Percentiles rank a stretch among this genome's conserved stretches.
These are phyloP conservation scores for Apis mellifera DNA, from an alignment of 1,140 invertebrate species.

Conservation along the genomic window DNA sequence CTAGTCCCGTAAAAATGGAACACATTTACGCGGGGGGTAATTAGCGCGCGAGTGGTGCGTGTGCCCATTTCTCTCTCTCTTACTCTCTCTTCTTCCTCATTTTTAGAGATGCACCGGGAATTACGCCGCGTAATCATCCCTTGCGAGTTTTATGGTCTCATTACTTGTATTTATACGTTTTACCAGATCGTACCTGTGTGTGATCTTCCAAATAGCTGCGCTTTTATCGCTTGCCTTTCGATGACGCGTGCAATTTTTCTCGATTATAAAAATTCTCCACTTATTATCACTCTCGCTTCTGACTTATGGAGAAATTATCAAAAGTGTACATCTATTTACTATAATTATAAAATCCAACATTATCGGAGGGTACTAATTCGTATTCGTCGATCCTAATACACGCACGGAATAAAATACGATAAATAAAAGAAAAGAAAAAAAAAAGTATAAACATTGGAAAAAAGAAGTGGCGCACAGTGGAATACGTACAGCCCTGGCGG, in stretches of 20 bases:
- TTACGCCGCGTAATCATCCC: constrained; percentile 12
- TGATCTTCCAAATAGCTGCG: neutral
- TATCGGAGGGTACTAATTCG: too few species aligned
- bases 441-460: too few species aligned
- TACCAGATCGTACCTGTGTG: neutral
- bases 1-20: constrained; percentile 38
- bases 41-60: constrained; percentile 17
- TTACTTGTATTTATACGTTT: neutral
- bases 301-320: too few species aligned
- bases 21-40: constrained; percentile 39
- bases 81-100: neutral
- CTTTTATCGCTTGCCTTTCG: neutral
- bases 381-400: too few species aligned
- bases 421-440: too few species aligned
- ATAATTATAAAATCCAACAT: too few species aligned
- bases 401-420: neutral
- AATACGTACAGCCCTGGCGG: constrained; percentile 51
- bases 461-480: neutral
- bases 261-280: too few species aligned
- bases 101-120: neutral
- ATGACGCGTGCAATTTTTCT: neutral
- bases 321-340: too few species aligned
- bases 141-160: neutral
- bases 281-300: too few species aligned
- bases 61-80: neutral